Conservation (phyloP, 2,888 invertebrate genomes). For the Parascotia fuliginaria region DNA sequence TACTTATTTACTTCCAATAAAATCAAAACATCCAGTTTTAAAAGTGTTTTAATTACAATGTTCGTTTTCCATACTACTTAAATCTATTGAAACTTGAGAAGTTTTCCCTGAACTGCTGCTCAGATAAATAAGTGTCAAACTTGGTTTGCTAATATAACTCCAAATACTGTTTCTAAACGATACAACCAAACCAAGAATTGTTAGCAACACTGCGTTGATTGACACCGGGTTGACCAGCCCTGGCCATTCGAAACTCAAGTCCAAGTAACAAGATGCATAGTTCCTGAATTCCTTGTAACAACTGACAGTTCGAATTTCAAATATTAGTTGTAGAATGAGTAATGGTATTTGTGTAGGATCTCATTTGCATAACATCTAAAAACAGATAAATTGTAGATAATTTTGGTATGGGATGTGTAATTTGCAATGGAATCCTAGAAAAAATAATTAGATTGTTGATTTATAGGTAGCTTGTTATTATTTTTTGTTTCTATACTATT, state of each 20-base stretch:
- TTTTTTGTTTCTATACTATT: too few relatives aligned
- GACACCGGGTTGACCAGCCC: slow-evolving; percentile 75
- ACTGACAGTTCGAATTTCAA: slow-evolving; percentile 63
- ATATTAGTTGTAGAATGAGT: slow-evolving; percentile 67
- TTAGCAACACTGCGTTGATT: slow-evolving; percentile 70
- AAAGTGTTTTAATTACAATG: not conserved
- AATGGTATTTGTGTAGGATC: slow-evolving; percentile 57
- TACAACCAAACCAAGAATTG: slow-evolving; percentile 49
- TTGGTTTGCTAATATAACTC: slow-evolving; percentile 31
- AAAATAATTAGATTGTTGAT: too few relatives aligned
- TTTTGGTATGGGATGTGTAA: too few relatives aligned
- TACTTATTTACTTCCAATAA: not conserved
- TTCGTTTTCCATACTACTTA: not conserved
- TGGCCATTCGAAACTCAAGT: slow-evolving; percentile 60
- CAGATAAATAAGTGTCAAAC: slow-evolving; percentile 38
- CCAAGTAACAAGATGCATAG: slow-evolving; percentile 62
- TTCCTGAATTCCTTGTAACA: slow-evolving; percentile 51
- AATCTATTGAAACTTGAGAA: slow-evolving; percentile 2
- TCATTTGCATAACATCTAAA: slow-evolving; percentile 41
- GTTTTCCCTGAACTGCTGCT: not conserved
- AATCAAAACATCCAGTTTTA: not conserved
- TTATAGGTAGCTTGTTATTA: too few relatives aligned
- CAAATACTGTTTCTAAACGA: slow-evolving; percentile 26
- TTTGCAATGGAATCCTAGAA: too few relatives aligned
- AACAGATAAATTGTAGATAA: slow-evolving; percentile 13